Conservation (phyloP, 2,888 invertebrate genomes). For the Choreutis nemorana region DNA sequence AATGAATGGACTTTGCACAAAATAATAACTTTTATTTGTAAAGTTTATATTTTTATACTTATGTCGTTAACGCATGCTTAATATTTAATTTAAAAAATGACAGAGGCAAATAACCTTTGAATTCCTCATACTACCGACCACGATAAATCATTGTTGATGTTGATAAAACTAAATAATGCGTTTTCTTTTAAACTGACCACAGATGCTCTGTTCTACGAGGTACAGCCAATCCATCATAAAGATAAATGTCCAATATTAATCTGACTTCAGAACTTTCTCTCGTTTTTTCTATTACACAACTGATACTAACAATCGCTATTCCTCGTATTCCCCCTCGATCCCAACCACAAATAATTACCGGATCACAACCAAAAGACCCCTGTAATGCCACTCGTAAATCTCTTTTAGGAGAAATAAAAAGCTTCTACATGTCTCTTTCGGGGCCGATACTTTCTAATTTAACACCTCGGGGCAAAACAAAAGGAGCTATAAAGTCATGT, state of each 20-base stretch:
- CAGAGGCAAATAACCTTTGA: too few relatives aligned
- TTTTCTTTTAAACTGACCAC: too few relatives aligned
- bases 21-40: too few relatives aligned
- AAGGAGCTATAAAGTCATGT: slow-evolving; percentile 40
- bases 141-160: neutral
- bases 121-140: too few relatives aligned
- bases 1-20: too few relatives aligned
- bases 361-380: slow-evolving; percentile 22
- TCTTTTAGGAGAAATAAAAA: slow-evolving; percentile 34
- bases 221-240: slow-evolving; percentile 15
- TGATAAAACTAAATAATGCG: neutral
- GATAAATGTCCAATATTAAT: slow-evolving; percentile 23
- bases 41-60: too few relatives aligned
- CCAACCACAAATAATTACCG: slow-evolving; percentile 37
- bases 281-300: slow-evolving; percentile 22
- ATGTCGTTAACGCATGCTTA: too few relatives aligned
- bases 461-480: slow-evolving; percentile 46
- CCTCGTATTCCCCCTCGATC: slow-evolving; percentile 21
- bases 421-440: slow-evolving; percentile 21
- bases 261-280: slow-evolving; percentile 32
- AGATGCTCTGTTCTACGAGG: too few relatives aligned
- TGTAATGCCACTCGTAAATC: slow-evolving; percentile 43
- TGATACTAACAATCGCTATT: slow-evolving; percentile 20
- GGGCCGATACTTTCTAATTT: slow-evolving; percentile 56
- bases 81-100: too few relatives aligned